These are phyloP conservation scores for Chloropsis hardwickii DNA, from an alignment of 2,113 vertebrate genomes.

Conservation along the genomic window DNA sequence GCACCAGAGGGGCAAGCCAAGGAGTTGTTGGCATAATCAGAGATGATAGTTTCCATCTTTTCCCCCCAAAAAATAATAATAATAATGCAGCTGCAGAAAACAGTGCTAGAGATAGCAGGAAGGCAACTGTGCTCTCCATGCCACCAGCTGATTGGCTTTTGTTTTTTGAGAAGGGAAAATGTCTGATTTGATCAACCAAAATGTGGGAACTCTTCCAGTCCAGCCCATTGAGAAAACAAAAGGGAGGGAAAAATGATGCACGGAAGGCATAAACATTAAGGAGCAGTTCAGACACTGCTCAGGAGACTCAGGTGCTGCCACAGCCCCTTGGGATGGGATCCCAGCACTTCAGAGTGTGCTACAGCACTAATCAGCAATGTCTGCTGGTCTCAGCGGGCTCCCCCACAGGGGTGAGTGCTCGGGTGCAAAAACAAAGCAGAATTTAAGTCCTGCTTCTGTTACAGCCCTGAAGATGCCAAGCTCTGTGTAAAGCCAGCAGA, in stretches of 20 bases:
- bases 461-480: not conserved
- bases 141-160: not conserved
- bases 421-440: not conserved
- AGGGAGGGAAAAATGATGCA: not conserved
- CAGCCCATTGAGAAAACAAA: not conserved
- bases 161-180: not conserved
- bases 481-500: not conserved
- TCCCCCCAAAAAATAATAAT: not conserved
- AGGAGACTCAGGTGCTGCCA: not conserved
- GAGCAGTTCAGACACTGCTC: not conserved
- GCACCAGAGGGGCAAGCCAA: not conserved
- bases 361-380: not conserved
- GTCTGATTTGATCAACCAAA: not conserved
- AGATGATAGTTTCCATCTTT: not conserved
- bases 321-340: not conserved
- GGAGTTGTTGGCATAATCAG: not conserved
- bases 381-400: not conserved
- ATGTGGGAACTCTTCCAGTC: not conserved
- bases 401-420: not conserved
- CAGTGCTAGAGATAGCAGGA: not conserved
- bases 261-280: not conserved
- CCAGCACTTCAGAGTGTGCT: not conserved
- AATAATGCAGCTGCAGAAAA: not conserved
- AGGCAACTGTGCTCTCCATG: not conserved
- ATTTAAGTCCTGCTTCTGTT: not conserved